Base-by-base conservation (phyloP, 2,797 vertebrate species). In the Merluccius polli region DNA sequence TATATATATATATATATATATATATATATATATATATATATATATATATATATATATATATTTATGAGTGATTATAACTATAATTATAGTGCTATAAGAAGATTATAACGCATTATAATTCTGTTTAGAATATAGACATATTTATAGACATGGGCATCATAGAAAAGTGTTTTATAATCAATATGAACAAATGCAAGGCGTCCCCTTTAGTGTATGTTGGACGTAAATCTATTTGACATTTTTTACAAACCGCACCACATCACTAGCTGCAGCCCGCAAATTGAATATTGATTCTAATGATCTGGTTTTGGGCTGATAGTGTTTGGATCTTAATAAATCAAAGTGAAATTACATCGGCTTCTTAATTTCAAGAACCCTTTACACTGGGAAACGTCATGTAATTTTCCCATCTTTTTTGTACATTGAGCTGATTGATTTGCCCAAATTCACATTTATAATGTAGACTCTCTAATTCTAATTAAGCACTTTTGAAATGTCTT, bases 281-380 rank as follows among this genome's bases (percentile, higher is more conserved):
- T 86, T 86, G 81, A 87, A 89, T 90, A 89, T 88, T 75, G 83
- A 90, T 88, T 88, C 74, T 82, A 88, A 90, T 90, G 87, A 90
- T 88, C 85, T 83, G 72, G 82, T 88, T 77, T 88, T 59, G 52
- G 72, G 78, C 87, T 83, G 80, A 80, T 75, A 77, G 73, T 82
- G 81, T 83, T 83, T 85, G 81, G 86, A 85, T 87, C 79, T 85
- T 82, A 87, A 88, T 87, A 85, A 87, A 84, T 77, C 72, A 0
- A 30, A 67, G 71, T 68, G 77, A 81, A 86, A 84, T 65, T 67
- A 73, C 21, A n/a, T 31, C n/a, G 16, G 81, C 79, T 80, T 85
- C 78, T 87, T 80, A 80, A 75, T 84, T 81, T 87, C 30, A 41
- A 80, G 78, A 78, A 83, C 82, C 48, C 86, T 74, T 84, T 85